phyloP scores from a whole-genome alignment of 2,113 vertebrate genomes.

The Panthera uncia region DNA sequence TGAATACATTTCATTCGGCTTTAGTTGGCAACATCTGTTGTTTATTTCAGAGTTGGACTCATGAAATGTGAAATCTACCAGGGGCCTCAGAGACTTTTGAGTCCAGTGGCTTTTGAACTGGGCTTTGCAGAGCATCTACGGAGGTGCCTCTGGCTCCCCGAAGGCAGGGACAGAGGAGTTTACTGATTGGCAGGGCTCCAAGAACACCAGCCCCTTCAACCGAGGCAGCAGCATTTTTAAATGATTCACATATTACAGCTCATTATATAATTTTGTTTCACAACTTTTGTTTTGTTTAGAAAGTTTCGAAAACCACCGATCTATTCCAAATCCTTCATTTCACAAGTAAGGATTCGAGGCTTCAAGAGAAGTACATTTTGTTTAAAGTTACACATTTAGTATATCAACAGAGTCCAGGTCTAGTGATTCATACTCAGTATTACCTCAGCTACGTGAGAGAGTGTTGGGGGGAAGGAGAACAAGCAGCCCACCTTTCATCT shows the following conservation, averaged over 20 bases:
- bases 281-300: constrained; percentile 46
- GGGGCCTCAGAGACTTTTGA: constrained; percentile 55
- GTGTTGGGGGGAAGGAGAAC: neutral
- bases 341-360: constrained; percentile 8
- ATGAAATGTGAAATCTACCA: constrained; percentile 75
- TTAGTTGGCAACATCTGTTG: constrained; percentile 78
- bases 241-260: constrained; percentile 38
- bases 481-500: neutral
- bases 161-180: neutral
- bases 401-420: neutral
- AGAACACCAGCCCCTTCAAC: constrained; percentile 1
- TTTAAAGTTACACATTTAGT: neutral
- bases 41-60: constrained; percentile 77
- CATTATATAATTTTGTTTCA: constrained; percentile 43
- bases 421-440: neutral
- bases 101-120: constrained; percentile 72
- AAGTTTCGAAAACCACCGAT: constrained; percentile 56
- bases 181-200: constrained; percentile 42
- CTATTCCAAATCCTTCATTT: constrained; percentile 34
- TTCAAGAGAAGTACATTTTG: neutral
- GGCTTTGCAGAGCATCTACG: constrained; percentile 41
- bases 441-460: neutral
- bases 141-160: neutral
- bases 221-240: constrained; percentile 41
- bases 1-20: constrained; percentile 74